phyloP scores from a whole-genome alignment of 1,140 invertebrate species.

The Eumeta japonica region DNA sequence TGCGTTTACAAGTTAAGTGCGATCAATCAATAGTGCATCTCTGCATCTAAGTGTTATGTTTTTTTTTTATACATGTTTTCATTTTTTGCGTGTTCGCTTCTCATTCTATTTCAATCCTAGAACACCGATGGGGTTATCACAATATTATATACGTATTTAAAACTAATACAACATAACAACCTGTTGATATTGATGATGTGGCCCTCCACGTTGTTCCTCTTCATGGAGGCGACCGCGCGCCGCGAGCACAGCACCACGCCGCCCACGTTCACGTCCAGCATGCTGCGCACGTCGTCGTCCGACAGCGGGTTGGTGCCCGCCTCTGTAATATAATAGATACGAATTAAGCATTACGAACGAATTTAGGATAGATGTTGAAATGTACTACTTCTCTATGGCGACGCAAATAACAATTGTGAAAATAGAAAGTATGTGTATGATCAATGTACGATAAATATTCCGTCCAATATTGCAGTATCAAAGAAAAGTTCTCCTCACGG shows the following conservation, averaged over 20 bases:
- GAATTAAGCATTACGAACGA: not conserved
- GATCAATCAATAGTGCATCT: no score
- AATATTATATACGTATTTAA: no score
- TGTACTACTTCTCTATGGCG: not conserved
- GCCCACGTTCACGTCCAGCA: constrained; percentile 69
- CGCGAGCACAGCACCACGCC: constrained; percentile 66
- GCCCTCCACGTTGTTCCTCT: constrained; percentile 61
- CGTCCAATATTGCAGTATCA: no score
- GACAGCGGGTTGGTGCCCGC: constrained; percentile 28
- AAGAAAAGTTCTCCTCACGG: no score
- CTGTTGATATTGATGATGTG: constrained; percentile 75
- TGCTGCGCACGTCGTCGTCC: constrained; percentile 44
- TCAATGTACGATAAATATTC: no score
- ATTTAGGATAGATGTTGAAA: not conserved
- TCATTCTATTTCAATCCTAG: no score
- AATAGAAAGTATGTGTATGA: not conserved
- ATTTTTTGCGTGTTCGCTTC: no score
- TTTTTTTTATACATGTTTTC: no score
- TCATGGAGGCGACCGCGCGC: constrained; percentile 68
- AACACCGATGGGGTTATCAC: no score
- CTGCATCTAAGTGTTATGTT: no score
- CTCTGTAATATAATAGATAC: constrained; percentile 19
- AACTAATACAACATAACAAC: no score
- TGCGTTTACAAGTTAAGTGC: no score
- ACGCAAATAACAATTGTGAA: not conserved